Percentiles rank a stretch among this genome's conserved stretches.
phyloP scores from a whole-genome alignment of 2,113 vertebrate species.

The Nibea albiflora region DNA sequence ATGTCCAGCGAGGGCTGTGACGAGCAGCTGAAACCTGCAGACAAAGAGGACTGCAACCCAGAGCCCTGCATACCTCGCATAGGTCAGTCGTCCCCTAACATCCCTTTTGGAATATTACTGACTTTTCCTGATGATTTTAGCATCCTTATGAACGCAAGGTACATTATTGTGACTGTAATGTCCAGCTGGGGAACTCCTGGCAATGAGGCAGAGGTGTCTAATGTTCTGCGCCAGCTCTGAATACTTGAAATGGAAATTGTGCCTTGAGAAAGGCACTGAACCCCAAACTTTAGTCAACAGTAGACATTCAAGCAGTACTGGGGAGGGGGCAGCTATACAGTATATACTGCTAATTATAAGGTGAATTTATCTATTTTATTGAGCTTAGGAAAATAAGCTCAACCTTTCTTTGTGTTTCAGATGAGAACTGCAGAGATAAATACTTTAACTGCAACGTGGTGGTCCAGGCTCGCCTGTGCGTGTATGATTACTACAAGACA shows the following conservation, averaged over 20 bases:
- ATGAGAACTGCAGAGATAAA: constrained; percentile 94
- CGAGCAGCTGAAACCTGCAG: constrained; percentile 85
- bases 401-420: constrained; percentile 76
- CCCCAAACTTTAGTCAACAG: not conserved
- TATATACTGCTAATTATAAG: too few relatives aligned
- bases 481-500: constrained; percentile 95
- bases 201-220: not conserved
- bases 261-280: not conserved
- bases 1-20: constrained; percentile 87
- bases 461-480: constrained; percentile 95
- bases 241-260: not conserved
- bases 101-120: not conserved
- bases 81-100: constrained; percentile 80
- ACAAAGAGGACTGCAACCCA: constrained; percentile 89
- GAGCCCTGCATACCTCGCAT: constrained; percentile 91
- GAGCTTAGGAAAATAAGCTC: not conserved
- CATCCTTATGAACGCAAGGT: not conserved
- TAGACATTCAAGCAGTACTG: not conserved
- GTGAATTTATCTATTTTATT: too few relatives aligned
- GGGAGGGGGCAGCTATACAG: not conserved
- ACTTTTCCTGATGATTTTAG: constrained; percentile 15
- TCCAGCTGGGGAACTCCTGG: not conserved
- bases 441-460: constrained; percentile 98
- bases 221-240: not conserved
- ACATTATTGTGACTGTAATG: not conserved